phyloP scores from a whole-genome alignment of 64 coral and sea anemone genomes.

The Platygyra sinensis region DNA sequence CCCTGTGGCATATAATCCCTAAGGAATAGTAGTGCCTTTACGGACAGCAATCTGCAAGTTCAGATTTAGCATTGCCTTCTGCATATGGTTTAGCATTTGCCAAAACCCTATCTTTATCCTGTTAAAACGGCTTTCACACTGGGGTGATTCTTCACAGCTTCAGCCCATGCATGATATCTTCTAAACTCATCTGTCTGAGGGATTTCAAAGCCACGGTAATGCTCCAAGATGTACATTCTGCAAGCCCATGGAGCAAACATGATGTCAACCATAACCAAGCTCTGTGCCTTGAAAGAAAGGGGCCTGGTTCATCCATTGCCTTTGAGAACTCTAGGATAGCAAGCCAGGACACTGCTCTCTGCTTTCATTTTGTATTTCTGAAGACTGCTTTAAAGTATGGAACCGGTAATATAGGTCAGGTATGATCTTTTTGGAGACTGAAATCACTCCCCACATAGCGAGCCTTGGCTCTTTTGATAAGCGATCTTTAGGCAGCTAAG shows the following conservation, averaged over 20 bases:
- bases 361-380: conserved; percentile 39
- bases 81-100: conserved; percentile 43
- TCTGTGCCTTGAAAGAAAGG: conserved; percentile 43
- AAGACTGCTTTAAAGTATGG: conserved; percentile 45
- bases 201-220: conserved; percentile 46
- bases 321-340: conserved; percentile 29
- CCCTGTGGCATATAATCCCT: too few species aligned
- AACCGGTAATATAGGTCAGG: conserved; percentile 31
- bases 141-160: conserved; percentile 37
- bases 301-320: conserved; percentile 44
- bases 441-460: conserved; percentile 71
- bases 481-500: conserved; percentile 44
- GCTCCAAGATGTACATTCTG: conserved; percentile 41
- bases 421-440: conserved; percentile 38
- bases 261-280: conserved; percentile 53
- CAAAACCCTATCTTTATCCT: conserved; percentile 48
- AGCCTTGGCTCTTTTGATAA: conserved; percentile 49
- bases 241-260: conserved; percentile 55
- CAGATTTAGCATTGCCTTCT: conserved; percentile 42
- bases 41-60: conserved; percentile 57
- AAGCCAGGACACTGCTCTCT: conserved; percentile 23
- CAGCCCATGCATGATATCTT: conserved; percentile 47
- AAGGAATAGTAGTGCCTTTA: conserved; percentile 14
- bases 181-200: conserved; percentile 32
- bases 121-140: conserved; percentile 37